Conservation (phyloP, 2,113 vertebrate species). For the Pseudopodoces humilis region DNA sequence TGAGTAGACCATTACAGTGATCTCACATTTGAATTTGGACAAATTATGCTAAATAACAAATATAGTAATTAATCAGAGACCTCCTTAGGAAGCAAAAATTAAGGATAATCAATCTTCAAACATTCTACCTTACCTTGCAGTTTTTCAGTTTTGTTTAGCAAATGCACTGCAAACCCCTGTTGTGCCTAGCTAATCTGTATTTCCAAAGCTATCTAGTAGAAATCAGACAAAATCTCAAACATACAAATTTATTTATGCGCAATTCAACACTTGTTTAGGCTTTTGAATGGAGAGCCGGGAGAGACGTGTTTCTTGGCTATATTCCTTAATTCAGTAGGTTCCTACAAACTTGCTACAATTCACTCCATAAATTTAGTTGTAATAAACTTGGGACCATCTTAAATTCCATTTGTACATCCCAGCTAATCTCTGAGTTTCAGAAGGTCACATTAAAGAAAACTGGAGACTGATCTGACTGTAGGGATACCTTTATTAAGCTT, state of each 20-base stretch:
- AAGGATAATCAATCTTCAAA: slow-evolving; percentile 43
- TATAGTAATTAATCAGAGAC: slow-evolving; percentile 39
- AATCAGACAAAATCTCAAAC: background rate
- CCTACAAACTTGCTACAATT: background rate
- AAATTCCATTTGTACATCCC: background rate
- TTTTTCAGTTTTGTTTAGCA: slow-evolving; percentile 36
- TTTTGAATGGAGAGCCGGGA: background rate
- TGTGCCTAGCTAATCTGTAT: background rate
- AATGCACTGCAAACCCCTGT: background rate
- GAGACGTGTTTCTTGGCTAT: background rate
- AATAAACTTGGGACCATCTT: background rate
- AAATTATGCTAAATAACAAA: slow-evolving; percentile 30
- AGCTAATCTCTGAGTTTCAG: background rate
- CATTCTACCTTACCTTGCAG: slow-evolving; percentile 18
- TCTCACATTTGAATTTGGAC: slow-evolving; percentile 24
- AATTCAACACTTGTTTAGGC: background rate
- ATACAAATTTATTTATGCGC: background rate
- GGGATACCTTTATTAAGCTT: background rate
- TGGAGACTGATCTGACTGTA: background rate
- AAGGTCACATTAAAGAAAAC: background rate
- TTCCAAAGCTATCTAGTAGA: background rate
- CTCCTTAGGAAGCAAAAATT: slow-evolving; percentile 31
- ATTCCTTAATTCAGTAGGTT: background rate
- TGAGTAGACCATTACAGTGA: background rate
- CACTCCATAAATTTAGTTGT: background rate